Conservation (phyloP, 2,888 invertebrate genomes). For the Saturnia japonica region DNA sequence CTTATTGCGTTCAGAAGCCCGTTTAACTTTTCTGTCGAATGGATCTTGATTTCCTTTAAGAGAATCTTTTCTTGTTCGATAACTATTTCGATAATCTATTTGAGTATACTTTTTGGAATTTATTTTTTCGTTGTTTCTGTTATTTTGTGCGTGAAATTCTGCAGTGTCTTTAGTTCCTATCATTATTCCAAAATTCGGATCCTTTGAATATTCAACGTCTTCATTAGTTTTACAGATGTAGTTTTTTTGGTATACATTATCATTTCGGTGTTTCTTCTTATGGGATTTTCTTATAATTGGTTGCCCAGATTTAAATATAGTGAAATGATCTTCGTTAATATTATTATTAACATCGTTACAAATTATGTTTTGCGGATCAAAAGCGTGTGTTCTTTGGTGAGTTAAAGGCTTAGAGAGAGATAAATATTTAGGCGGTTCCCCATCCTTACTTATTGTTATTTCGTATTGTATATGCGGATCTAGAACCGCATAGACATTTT, state of each 20-base stretch:
- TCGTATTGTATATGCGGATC: slow-evolving; percentile 81
- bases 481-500: slow-evolving; percentile 80
- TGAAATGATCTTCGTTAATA: slow-evolving; percentile 52
- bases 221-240: slow-evolving; percentile 64
- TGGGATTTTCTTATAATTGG: slow-evolving; percentile 61
- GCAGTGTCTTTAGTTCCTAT: slow-evolving; percentile 40
- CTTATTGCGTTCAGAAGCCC: slow-evolving; percentile 52
- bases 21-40: slow-evolving; percentile 41
- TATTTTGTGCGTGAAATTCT: slow-evolving; percentile 43
- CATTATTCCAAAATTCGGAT: slow-evolving; percentile 63
- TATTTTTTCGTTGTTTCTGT: slow-evolving; percentile 51
- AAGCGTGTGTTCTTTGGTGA: slow-evolving; percentile 77
- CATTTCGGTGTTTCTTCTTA: slow-evolving; percentile 52
- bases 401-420: slow-evolving; percentile 78
- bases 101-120: slow-evolving; percentile 50
- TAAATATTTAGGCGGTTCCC: slow-evolving; percentile 78
- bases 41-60: slow-evolving; percentile 33
- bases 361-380: slow-evolving; percentile 58
- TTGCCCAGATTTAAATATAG: slow-evolving; percentile 62
- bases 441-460: slow-evolving; percentile 78
- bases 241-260: slow-evolving; percentile 44
- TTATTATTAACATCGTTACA: slow-evolving; percentile 67
- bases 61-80: slow-evolving; percentile 46
- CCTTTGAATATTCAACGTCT: slow-evolving; percentile 69
- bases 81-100: slow-evolving; percentile 64